Evolutionary conservation across 2,113 vertebrate species (phyloP), one percentile per base, ranked within the genome.

Genomic region (Petaurus breviceps): DNA sequence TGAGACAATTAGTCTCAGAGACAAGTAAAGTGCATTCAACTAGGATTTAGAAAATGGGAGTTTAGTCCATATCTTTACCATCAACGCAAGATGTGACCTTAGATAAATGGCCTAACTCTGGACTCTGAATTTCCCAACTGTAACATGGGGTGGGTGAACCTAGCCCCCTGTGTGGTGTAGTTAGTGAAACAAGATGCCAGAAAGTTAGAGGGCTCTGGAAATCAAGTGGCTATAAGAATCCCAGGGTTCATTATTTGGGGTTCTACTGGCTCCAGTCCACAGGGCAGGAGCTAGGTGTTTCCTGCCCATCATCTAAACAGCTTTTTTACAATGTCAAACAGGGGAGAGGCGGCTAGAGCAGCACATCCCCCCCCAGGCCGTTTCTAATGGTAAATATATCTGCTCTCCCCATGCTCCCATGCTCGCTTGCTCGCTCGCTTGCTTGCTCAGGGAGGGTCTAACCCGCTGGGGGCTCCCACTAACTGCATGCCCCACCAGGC

Each of bases 381-480:
- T 99, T 99, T 99, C 99, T 99, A 99, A 99, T 99, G 99, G 99
- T 99, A 99, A 99, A 99, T 99, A 99, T 99, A 97, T 98, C 98
- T 98, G 99, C 99, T 98, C 98, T 98, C 98, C 98, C 98, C 95
- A 3, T 23, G 68, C 68, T 84, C 68, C 68, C 97, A 96, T 92
- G 93, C 97, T 96, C 28, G 1, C 95, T 96, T 91, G 57, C 97
- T 96, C 97, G 97, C 95, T 96, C 92, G 77, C 97, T 96, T 96
- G 98, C 98, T 97, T 97, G 97, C 94, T 97, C 97, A 37, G 96
- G 96, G 98, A 97, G 97, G 95, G 31, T 97, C 91, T 98, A 97
- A 94, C 97, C 7, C 3, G 98, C 98, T 7, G 97, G 98, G 98
- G 97, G 97, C 96, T 95, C 93, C 6, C 90, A 96, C 98, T 99